Conservation (phyloP, 2,797 vertebrate genomes). For the Delichon dasypus region DNA sequence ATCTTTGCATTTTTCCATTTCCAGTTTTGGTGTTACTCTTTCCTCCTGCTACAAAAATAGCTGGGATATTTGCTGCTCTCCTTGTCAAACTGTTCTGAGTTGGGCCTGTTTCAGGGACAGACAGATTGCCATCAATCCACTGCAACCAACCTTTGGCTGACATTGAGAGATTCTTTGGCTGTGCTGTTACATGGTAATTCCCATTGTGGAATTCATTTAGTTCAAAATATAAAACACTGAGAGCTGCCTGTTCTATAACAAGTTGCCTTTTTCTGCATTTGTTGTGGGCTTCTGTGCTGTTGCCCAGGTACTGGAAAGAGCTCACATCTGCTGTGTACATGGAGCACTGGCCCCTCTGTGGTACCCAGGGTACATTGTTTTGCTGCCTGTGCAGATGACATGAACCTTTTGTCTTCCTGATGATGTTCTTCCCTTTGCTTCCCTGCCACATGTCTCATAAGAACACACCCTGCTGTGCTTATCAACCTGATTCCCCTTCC, state of each 20-base stretch:
- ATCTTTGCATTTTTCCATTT: background rate
- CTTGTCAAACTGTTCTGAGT: background rate
- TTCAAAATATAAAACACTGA: background rate
- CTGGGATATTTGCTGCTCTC: background rate
- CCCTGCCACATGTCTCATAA: background rate
- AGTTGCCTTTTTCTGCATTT: background rate
- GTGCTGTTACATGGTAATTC: background rate
- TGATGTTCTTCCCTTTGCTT: background rate
- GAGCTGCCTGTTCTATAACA: background rate
- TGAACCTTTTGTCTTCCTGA: background rate
- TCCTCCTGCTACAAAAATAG: background rate
- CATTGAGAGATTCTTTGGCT: background rate
- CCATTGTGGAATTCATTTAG: background rate
- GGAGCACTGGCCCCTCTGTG: background rate
- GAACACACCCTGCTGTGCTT: background rate
- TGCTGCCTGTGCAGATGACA: background rate
- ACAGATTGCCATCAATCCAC: background rate
- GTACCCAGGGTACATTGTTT: background rate
- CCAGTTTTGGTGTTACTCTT: background rate
- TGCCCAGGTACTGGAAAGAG: background rate
- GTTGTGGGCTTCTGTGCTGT: background rate
- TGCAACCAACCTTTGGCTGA: constrained; percentile 2
- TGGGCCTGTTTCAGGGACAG: background rate
- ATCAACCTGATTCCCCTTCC: background rate
- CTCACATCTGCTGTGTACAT: background rate